Evolutionary conservation across 2,113 vertebrate genomes (phyloP).

Genomic region (Amblyopsis rosae): DNA sequence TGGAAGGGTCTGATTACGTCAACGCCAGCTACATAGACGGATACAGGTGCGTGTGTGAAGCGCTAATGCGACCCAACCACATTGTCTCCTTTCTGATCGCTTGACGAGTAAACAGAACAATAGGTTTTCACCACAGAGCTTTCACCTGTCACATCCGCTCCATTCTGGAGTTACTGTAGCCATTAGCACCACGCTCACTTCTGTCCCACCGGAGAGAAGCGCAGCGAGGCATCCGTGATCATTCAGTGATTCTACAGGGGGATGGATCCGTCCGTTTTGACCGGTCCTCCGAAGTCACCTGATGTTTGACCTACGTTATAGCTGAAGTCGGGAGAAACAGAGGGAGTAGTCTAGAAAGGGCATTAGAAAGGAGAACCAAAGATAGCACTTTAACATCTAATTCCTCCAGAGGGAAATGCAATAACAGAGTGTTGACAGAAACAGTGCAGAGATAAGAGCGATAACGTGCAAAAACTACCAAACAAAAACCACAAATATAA

Average conservation of each 20-base stretch:
- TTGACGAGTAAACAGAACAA: slow-evolving; percentile 51
- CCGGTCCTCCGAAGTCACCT: slow-evolving; percentile 17
- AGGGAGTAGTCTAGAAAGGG: too few relatives aligned
- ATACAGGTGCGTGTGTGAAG: slow-evolving; percentile 82
- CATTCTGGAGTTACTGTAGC: slow-evolving; percentile 41
- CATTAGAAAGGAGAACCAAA: too few relatives aligned
- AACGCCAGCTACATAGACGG: slow-evolving; percentile 97
- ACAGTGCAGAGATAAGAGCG: too few relatives aligned
- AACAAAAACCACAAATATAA: too few relatives aligned
- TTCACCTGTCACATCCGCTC: slow-evolving; percentile 62
- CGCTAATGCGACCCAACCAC: slow-evolving; percentile 55
- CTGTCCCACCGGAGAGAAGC: background rate
- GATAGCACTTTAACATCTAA: too few relatives aligned
- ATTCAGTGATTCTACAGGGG: slow-evolving; percentile 49
- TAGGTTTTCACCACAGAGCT: slow-evolving; percentile 49
- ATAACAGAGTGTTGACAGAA: too few relatives aligned
- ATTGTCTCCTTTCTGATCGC: slow-evolving; percentile 31
- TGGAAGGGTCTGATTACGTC: slow-evolving; percentile 96
- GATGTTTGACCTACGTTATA: too few relatives aligned
- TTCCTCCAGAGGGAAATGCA: too few relatives aligned
- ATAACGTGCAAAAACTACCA: too few relatives aligned
- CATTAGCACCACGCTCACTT: slow-evolving; percentile 19
- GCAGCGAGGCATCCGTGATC: slow-evolving; percentile 45
- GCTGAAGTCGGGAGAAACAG: too few relatives aligned
- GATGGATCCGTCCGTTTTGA: slow-evolving; percentile 51